Conservation (phyloP, 2,888 invertebrate genomes). For the Heliconius cydno region DNA sequence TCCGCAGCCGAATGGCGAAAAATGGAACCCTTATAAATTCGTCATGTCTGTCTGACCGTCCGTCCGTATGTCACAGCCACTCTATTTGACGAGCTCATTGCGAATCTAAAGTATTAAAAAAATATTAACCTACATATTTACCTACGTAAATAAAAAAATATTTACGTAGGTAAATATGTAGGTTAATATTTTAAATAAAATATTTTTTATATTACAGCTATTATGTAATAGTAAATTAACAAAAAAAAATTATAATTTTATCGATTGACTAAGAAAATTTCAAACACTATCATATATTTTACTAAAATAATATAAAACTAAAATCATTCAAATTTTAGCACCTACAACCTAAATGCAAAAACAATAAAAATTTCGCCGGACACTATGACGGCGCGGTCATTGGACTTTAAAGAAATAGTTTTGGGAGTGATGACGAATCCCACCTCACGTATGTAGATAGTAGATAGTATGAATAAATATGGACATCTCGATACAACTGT, state of each 20-base stretch:
- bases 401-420: conserved; percentile 51
- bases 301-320: background rate
- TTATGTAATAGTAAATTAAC: background rate
- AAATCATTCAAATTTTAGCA: conserved; percentile 17
- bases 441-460: conserved; percentile 44
- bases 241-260: background rate
- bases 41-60: too few species aligned
- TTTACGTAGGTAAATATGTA: too few species aligned
- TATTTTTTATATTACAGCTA: too few species aligned
- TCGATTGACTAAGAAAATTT: background rate
- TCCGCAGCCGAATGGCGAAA: too few species aligned
- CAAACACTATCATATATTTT: background rate
- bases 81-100: too few species aligned
- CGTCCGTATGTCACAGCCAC: too few species aligned
- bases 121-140: too few species aligned
- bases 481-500: conserved; percentile 30
- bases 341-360: conserved; percentile 16
- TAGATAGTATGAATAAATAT: conserved; percentile 39
- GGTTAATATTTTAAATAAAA: too few species aligned
- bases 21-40: too few species aligned
- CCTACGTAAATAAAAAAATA: too few species aligned
- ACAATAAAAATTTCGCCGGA: conserved; percentile 35
- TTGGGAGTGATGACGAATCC: conserved; percentile 67
- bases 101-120: too few species aligned
- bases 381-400: conserved; percentile 37